These are phyloP conservation scores for Trichonephila inaurata DNA, from an alignment of 1,140 invertebrate genomes.

Conservation along the genomic window DNA sequence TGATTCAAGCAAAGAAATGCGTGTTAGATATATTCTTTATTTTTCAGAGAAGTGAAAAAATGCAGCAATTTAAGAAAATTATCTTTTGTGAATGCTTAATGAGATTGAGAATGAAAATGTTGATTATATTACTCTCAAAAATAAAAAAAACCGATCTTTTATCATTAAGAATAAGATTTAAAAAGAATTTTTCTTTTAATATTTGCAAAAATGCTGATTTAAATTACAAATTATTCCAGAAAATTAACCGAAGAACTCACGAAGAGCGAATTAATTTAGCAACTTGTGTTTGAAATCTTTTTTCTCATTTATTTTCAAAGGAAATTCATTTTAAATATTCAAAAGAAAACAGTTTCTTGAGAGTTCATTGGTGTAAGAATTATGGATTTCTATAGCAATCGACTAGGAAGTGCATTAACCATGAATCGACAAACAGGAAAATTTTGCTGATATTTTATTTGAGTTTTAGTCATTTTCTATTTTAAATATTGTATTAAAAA, in stretches of 20 bases:
- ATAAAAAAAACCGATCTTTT: background rate
- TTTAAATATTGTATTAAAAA: background rate
- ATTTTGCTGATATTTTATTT: background rate
- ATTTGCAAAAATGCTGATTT: background rate
- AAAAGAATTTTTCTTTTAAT: background rate
- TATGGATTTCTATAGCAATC: background rate
- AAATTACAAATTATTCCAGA: constrained; percentile 11
- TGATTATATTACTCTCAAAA: background rate
- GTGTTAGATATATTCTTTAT: no score
- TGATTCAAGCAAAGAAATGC: no score
- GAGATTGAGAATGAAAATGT: constrained; percentile 1
- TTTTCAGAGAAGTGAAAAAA: no score
- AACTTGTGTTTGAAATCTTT: background rate
- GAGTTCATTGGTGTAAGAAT: background rate
- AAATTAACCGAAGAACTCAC: background rate
- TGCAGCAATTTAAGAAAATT: background rate
- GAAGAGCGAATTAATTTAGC: background rate
- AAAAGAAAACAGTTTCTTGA: background rate
- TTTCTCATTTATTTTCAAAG: background rate
- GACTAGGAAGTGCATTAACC: background rate
- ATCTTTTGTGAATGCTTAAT: background rate
- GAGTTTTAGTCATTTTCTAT: background rate
- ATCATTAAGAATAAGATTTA: background rate
- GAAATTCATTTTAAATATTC: background rate
- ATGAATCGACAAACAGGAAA: background rate